phyloP scores from a whole-genome alignment of 2,797 vertebrate species.

The Lateolabrax maculatus region DNA sequence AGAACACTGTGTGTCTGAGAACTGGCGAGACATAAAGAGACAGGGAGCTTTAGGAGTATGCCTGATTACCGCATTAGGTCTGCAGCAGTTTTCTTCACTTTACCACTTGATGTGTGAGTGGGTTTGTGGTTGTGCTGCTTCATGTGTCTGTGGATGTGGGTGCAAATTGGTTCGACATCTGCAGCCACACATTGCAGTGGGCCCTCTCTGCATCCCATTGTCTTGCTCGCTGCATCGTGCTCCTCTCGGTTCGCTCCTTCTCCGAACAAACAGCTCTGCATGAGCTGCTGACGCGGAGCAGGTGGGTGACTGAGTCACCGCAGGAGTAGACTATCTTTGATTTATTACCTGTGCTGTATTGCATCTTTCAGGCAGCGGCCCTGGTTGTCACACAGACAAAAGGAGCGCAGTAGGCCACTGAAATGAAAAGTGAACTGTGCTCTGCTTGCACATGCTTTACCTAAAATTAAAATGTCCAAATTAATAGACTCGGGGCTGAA shows the following conservation, averaged over 20 bases:
- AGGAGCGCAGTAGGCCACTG: conserved; percentile 44
- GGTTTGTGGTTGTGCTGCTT: conserved; percentile 25
- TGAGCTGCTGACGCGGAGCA: conserved; percentile 50
- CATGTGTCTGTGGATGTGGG: conserved; percentile 11
- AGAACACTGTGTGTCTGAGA: conserved; percentile 26
- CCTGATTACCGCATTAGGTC: conserved; percentile 61
- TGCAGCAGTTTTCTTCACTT: conserved; percentile 58
- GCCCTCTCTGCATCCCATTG: conserved; percentile 30
- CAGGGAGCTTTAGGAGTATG: conserved; percentile 18
- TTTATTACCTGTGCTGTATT: conserved; percentile 66
- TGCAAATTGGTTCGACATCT: conserved; percentile 37
- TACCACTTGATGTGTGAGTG: conserved; percentile 32
- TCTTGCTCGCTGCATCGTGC: conserved; percentile 26
- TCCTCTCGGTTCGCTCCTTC: conserved; percentile 32
- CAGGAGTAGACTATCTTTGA: conserved; percentile 49
- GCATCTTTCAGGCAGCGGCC: conserved; percentile 55
- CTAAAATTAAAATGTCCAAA: conserved; percentile 23
- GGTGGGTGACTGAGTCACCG: conserved; percentile 44
- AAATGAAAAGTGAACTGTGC: conserved; percentile 19
- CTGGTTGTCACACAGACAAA: conserved; percentile 21
- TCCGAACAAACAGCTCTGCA: conserved; percentile 47
- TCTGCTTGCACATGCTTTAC: conserved; percentile 14
- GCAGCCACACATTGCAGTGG: conserved; percentile 46
- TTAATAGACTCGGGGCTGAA: conserved; percentile 19
- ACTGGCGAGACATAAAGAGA: conserved; percentile 3